Conservation (phyloP, 23 tunicate genomes). For the Clavelina lepadiformis region DNA sequence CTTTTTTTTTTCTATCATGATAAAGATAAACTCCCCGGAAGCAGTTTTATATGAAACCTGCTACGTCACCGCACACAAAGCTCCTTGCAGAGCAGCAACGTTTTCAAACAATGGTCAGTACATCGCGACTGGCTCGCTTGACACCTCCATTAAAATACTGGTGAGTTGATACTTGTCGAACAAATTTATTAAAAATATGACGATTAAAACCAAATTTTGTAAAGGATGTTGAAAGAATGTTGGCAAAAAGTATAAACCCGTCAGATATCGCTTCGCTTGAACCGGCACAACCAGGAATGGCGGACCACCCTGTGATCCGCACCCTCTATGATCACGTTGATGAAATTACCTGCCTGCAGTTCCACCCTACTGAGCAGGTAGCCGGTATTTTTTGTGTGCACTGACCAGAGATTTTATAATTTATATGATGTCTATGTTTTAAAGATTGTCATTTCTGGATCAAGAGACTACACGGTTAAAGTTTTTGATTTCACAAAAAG, state of each 20-base stretch:
- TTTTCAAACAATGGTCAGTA: conserved; percentile 77
- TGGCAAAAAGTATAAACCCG: conserved; percentile 60
- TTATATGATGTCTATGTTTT: background rate
- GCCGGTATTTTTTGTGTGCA: too few species aligned
- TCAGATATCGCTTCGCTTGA: conserved; percentile 25
- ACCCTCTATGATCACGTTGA: conserved; percentile 86
- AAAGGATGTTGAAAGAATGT: conserved; percentile 83
- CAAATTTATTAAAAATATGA: background rate
- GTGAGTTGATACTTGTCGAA: conserved; percentile 18
- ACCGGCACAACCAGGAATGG: conserved; percentile 36
- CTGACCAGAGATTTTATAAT: too few species aligned
- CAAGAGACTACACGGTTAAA: conserved; percentile 81
- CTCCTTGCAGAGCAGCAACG: conserved; percentile 74
- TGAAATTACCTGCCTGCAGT: conserved; percentile 68
- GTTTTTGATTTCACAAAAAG: conserved; percentile 92
- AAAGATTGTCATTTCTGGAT: conserved; percentile 61
- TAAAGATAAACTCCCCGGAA: conserved; percentile 72
- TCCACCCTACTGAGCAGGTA: conserved; percentile 79
- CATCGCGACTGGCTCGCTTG: conserved; percentile 86
- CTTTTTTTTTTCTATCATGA: background rate
- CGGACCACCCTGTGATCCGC: conserved; percentile 82
- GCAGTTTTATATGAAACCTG: conserved; percentile 75
- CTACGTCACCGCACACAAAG: conserved; percentile 90
- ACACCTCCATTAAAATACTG: conserved; percentile 70
- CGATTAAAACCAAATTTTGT: background rate